Evolutionary conservation across 2,888 invertebrate genomes (phyloP).

Genomic region (Tachina lurida): DNA sequence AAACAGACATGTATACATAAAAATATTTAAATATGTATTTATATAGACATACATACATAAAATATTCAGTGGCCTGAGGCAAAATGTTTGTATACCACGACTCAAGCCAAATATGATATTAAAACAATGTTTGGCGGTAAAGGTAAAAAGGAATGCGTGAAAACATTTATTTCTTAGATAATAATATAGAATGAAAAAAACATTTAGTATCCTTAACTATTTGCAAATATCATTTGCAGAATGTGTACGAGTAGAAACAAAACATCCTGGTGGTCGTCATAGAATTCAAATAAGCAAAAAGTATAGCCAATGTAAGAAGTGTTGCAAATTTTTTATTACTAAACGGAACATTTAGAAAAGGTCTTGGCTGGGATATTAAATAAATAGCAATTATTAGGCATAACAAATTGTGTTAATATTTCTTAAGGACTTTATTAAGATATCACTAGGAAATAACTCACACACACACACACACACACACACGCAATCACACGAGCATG

Average conservation of each 20-base stretch:
- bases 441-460: constrained; percentile 26
- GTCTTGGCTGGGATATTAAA: not conserved
- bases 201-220: not conserved
- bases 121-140: constrained; percentile 21
- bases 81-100: not conserved
- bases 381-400: constrained; percentile 61
- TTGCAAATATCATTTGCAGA: constrained; percentile 23
- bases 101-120: constrained; percentile 25
- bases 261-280: constrained; percentile 59
- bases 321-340: constrained; percentile 56
- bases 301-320: constrained; percentile 17
- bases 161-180: constrained; percentile 49
- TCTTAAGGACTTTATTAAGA: constrained; percentile 66
- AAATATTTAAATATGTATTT: too few relatives aligned
- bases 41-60: not conserved
- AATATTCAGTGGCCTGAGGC: not conserved
- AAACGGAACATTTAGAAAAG: constrained; percentile 45
- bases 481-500: not conserved
- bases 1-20: too few relatives aligned
- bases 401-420: constrained; percentile 58
- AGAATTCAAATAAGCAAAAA: constrained; percentile 18
- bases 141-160: constrained; percentile 44
- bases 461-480: not conserved
- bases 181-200: not conserved
- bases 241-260: not conserved